phyloP scores from a whole-genome alignment of 2,797 vertebrate species.

The Malacoraja senta region DNA sequence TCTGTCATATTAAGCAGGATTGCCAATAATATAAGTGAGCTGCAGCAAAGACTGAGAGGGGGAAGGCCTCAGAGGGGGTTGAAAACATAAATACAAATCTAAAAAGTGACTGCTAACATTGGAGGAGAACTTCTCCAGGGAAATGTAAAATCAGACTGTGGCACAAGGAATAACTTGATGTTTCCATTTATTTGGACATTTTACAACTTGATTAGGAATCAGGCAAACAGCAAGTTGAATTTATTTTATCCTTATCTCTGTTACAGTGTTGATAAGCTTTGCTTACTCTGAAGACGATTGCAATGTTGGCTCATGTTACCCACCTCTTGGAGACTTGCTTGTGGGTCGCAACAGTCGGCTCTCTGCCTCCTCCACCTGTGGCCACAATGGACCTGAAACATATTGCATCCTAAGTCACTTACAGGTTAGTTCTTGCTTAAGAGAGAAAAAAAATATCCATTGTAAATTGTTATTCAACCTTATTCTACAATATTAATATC shows the following conservation, averaged over 20 bases:
- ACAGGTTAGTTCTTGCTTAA: slow-evolving; percentile 62
- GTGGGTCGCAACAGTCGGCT: slow-evolving; percentile 67
- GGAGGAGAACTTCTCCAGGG: too few relatives aligned
- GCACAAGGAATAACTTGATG: too few relatives aligned
- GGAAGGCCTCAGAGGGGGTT: not conserved
- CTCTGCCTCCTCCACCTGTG: slow-evolving; percentile 74
- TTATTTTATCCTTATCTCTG: not conserved
- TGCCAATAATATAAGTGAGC: not conserved
- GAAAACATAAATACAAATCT: not conserved
- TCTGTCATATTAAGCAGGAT: too few relatives aligned
- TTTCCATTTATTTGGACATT: not conserved
- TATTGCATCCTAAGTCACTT: slow-evolving; percentile 82
- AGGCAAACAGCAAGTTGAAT: not conserved
- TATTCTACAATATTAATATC: not conserved
- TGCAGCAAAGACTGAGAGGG: not conserved
- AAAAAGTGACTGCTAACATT: not conserved
- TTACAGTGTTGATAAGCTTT: slow-evolving; percentile 54
- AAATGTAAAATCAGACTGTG: too few relatives aligned
- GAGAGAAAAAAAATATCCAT: not conserved
- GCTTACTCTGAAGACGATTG: slow-evolving; percentile 57
- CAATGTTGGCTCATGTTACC: slow-evolving; percentile 57
- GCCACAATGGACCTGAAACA: slow-evolving; percentile 61
- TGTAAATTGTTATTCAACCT: not conserved
- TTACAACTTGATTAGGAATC: not conserved
- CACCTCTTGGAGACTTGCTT: slow-evolving; percentile 68